These are phyloP conservation scores for Agrochola lychnidis DNA, from an alignment of 2,888 invertebrate genomes.

Conservation along the genomic window DNA sequence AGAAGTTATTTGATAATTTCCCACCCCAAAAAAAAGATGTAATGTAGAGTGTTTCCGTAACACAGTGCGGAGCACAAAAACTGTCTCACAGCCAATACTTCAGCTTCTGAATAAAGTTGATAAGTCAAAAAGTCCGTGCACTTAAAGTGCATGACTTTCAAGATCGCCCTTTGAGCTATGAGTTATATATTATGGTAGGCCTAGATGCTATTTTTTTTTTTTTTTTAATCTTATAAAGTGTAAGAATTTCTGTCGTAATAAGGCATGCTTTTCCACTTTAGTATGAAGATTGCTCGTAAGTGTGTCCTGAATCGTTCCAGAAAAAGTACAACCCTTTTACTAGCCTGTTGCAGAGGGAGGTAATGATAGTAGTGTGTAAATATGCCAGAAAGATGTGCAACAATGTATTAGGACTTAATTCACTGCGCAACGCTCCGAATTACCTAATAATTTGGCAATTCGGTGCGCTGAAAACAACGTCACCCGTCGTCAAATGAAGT, in stretches of 20 bases:
- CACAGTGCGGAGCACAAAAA: neutral
- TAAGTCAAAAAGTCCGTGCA: neutral
- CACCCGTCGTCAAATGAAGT: neutral
- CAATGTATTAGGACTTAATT: neutral
- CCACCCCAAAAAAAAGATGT: too few relatives aligned
- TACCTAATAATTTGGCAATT: neutral
- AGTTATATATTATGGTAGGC: neutral
- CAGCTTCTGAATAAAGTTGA: neutral
- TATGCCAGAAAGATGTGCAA: neutral
- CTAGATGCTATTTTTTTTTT: too few relatives aligned
- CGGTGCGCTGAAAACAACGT: neutral
- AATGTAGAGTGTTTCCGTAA: too few relatives aligned
- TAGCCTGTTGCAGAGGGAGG: neutral
- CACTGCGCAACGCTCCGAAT: neutral
- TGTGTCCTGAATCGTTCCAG: neutral
- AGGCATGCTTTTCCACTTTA: neutral
- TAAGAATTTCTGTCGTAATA: neutral
- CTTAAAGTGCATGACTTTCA: neutral
- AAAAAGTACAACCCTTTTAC: neutral
- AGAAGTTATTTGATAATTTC: too few relatives aligned
- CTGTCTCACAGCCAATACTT: too few relatives aligned
- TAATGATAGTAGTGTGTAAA: neutral
- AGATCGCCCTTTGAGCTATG: neutral
- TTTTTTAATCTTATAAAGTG: too few relatives aligned
- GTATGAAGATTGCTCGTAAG: neutral